phyloP scores from a whole-genome alignment of 2,888 invertebrate genomes.

The Himalopsyche tibetana region DNA sequence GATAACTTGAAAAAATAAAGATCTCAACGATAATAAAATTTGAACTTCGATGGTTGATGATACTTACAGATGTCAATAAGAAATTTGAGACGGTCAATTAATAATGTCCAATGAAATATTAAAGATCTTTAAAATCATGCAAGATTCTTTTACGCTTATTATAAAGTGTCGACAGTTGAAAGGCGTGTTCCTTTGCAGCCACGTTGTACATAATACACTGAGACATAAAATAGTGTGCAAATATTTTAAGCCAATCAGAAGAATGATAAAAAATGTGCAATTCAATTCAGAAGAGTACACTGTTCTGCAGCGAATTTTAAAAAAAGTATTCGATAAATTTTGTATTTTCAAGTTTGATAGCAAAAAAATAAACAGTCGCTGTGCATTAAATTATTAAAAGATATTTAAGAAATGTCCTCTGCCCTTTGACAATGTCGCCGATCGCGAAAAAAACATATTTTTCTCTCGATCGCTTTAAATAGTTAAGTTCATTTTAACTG shows the following conservation, averaged over 20 bases:
- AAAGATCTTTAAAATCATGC: slow-evolving; percentile 34
- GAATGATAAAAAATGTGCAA: slow-evolving; percentile 56
- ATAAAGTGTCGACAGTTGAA: slow-evolving; percentile 24
- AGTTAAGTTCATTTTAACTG: no score
- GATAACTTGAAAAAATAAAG: no score
- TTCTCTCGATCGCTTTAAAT: no score
- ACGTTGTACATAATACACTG: slow-evolving; percentile 3
- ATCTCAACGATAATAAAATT: neutral
- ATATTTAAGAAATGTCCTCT: slow-evolving; percentile 46
- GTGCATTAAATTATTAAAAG: slow-evolving; percentile 44
- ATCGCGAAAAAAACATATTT: neutral
- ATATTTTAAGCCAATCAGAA: slow-evolving; percentile 58
- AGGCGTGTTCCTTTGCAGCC: slow-evolving; percentile 52
- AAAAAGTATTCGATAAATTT: neutral
- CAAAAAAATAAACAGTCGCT: slow-evolving; percentile 32
- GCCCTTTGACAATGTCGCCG: slow-evolving; percentile 17
- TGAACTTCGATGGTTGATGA: slow-evolving; percentile 38
- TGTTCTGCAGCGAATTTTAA: slow-evolving; percentile 35
- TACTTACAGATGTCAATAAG: slow-evolving; percentile 38
- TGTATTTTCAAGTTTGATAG: neutral
- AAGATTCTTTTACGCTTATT: slow-evolving; percentile 16
- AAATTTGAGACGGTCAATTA: slow-evolving; percentile 39
- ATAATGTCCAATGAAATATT: slow-evolving; percentile 14
- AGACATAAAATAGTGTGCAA: slow-evolving; percentile 54
- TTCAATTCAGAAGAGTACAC: slow-evolving; percentile 51